Percentiles rank a stretch among this genome's conserved stretches.
Conservation (phyloP, 2,113 vertebrate species). For the Callipepla californica region DNA sequence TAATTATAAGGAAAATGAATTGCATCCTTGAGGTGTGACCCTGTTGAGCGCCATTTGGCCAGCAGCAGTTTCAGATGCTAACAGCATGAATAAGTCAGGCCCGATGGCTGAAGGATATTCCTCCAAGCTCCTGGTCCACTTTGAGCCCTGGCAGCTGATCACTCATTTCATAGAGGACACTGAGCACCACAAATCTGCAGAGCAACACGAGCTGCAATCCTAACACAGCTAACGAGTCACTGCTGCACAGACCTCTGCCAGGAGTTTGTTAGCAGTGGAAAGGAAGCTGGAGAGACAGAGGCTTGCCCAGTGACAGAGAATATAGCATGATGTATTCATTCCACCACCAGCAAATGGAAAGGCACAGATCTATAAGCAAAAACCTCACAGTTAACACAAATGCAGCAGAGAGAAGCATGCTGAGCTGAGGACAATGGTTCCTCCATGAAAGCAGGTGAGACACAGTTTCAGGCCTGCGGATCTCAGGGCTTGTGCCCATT, state of each 20-base stretch:
- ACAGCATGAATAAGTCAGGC: not conserved
- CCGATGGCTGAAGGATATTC: slow-evolving; percentile 11
- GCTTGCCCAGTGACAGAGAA: not conserved
- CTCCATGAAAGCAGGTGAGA: not conserved
- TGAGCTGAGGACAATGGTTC: not conserved
- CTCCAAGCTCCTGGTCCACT: not conserved
- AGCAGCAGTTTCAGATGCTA: slow-evolving; percentile 1
- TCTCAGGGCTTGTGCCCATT: not conserved
- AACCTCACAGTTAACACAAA: not conserved
- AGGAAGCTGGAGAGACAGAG: not conserved
- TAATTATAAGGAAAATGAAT: slow-evolving; percentile 27
- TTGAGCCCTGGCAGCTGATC: not conserved
- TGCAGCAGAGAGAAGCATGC: not conserved
- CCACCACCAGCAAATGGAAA: not conserved
- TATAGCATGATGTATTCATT: not conserved
- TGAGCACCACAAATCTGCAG: not conserved
- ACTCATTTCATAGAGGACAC: not conserved
- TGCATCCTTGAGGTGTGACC: slow-evolving; percentile 1
- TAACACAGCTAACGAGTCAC: not conserved
- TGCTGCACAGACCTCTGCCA: not conserved
- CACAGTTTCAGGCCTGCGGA: rapidly evolving
- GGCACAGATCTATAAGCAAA: not conserved
- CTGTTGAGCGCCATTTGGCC: slow-evolving; percentile 23
- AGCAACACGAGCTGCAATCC: not conserved
- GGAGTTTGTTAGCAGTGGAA: not conserved